These are phyloP conservation scores for Peromyscus eremicus DNA, from an alignment of 2,797 vertebrate genomes.

Conservation along the genomic window DNA sequence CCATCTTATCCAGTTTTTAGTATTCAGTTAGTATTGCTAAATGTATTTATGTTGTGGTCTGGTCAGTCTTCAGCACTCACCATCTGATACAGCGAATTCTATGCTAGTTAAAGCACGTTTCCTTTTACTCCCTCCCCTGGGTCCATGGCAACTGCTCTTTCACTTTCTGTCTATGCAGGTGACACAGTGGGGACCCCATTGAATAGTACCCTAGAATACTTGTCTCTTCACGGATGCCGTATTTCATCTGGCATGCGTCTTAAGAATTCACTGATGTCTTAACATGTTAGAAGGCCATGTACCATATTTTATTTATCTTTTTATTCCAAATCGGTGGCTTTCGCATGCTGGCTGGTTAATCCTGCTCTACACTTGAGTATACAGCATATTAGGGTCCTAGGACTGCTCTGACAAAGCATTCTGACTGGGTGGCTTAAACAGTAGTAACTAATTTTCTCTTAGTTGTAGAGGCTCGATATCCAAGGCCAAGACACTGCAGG, in stretches of 20 bases:
- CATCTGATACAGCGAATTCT: background rate
- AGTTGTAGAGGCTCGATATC: background rate
- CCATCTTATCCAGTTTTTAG: constrained; percentile 26
- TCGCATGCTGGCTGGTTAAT: background rate
- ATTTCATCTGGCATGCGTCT: background rate
- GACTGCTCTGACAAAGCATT: background rate
- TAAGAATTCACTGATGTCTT: background rate
- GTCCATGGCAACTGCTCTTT: background rate
- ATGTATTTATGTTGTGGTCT: background rate
- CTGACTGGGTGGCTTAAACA: background rate
- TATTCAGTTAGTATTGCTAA: background rate
- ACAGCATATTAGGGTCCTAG: background rate
- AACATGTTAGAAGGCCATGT: background rate
- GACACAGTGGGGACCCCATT: background rate
- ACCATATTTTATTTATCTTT: background rate
- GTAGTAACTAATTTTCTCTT: constrained; percentile 21
- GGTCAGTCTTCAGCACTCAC: background rate
- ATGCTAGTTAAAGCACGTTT: background rate
- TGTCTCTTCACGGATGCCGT: background rate
- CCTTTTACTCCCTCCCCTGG: background rate
- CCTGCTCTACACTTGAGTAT: background rate
- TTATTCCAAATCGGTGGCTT: background rate
- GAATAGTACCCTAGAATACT: background rate
- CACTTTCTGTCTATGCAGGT: background rate
- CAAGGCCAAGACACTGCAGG: background rate